Conservation (phyloP, 2,888 invertebrate species). For the Adineta ricciae region DNA sequence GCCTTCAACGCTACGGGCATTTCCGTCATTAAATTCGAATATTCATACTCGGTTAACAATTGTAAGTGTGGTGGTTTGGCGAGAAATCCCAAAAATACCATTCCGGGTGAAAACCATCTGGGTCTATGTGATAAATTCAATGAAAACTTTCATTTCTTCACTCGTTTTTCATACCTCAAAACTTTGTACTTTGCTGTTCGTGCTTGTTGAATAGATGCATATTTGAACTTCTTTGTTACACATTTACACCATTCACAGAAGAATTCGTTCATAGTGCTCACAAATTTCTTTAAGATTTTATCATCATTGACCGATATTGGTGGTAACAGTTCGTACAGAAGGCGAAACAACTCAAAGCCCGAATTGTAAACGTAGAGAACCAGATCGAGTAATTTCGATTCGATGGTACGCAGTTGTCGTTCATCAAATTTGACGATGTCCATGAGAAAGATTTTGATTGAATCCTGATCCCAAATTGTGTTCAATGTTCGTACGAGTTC, state of each 20-base stretch:
- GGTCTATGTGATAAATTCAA: background rate
- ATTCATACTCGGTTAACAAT: background rate
- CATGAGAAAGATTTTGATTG: background rate
- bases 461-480: constrained; percentile 2
- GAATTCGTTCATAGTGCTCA: background rate
- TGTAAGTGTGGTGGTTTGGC: background rate
- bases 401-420: background rate
- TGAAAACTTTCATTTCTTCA: too few species aligned
- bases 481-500: background rate
- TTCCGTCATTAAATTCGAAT: background rate
- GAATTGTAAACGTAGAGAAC: constrained; percentile 14
- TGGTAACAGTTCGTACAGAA: background rate
- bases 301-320: background rate
- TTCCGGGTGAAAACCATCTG: background rate
- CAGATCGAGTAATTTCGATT: constrained; percentile 3
- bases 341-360: background rate
- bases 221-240: background rate
- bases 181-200: background rate
- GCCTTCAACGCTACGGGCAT: background rate
- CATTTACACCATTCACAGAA: constrained; percentile 22
- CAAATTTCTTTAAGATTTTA: background rate
- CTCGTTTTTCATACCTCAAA: background rate
- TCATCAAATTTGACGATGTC: background rate
- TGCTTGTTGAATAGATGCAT: background rate
- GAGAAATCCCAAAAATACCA: background rate